A percentile compares a stretch with the other conserved stretches of the same genome.
phyloP scores from a whole-genome alignment of 2,888 invertebrate species.

The Halocaridina rubra region DNA sequence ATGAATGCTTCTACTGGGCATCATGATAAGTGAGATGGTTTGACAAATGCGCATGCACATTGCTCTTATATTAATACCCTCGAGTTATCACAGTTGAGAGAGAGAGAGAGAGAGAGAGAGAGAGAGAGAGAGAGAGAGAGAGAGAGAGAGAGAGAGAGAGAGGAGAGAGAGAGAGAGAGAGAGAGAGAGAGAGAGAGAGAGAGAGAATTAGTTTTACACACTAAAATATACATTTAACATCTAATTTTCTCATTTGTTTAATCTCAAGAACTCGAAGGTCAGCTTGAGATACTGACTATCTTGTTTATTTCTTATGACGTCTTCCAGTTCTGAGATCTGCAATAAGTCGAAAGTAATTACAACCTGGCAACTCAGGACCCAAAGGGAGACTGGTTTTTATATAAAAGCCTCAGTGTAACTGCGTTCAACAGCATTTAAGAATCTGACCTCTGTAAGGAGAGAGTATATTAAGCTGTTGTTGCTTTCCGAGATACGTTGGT shows the following conservation, averaged over 20 bases:
- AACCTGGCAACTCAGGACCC: too few species aligned
- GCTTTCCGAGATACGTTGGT: too few species aligned
- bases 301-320: neutral
- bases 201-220: neutral
- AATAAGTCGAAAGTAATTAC: too few species aligned
- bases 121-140: neutral
- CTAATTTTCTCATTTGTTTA: too few species aligned
- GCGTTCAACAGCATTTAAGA: too few species aligned
- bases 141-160: neutral
- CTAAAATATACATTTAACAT: neutral
- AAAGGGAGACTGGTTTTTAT: too few species aligned
- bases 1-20: neutral
- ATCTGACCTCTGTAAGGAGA: too few species aligned
- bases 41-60: neutral
- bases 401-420: too few species aligned
- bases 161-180: neutral
- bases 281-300: neutral
- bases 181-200: conserved; percentile 2
- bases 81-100: neutral
- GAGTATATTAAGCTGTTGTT: too few species aligned
- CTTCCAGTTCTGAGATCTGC: too few species aligned
- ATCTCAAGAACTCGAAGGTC: too few species aligned
- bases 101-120: neutral
- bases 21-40: neutral
- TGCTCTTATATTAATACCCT: neutral